These are phyloP conservation scores for Cairina moschata DNA, from an alignment of 2,113 vertebrate species.

Conservation along the genomic window DNA sequence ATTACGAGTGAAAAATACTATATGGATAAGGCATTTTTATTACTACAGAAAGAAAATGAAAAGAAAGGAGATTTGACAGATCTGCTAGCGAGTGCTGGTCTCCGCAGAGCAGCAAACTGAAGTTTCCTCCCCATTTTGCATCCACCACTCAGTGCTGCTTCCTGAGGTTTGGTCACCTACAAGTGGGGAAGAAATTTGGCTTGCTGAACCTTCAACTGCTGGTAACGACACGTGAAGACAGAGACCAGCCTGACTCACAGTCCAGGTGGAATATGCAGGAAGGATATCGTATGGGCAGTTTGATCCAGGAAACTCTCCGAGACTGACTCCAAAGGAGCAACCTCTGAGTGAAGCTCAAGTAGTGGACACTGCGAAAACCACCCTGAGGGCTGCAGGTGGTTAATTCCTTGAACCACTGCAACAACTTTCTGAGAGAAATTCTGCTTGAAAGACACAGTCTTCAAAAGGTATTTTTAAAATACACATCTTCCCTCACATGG, in stretches of 20 bases:
- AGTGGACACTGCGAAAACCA: neutral
- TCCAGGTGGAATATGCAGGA: neutral
- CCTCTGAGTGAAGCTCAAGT: neutral
- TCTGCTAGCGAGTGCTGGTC: neutral
- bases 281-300: neutral
- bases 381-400: neutral
- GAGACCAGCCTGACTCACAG: neutral
- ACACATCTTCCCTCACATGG: neutral
- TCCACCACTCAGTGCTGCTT: neutral
- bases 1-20: neutral
- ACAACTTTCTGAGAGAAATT: neutral
- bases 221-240: neutral
- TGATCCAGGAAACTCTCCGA: neutral
- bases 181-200: neutral
- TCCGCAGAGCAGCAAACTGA: neutral
- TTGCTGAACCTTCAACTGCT: neutral
- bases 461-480: neutral
- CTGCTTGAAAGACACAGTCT: neutral
- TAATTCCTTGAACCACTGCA: neutral
- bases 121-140: neutral
- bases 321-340: neutral
- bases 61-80: neutral
- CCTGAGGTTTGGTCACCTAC: neutral
- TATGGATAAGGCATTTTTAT: neutral
- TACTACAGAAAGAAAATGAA: neutral